Base-by-base conservation (phyloP, 2,797 vertebrate species). In the Diplodus sargus region DNA sequence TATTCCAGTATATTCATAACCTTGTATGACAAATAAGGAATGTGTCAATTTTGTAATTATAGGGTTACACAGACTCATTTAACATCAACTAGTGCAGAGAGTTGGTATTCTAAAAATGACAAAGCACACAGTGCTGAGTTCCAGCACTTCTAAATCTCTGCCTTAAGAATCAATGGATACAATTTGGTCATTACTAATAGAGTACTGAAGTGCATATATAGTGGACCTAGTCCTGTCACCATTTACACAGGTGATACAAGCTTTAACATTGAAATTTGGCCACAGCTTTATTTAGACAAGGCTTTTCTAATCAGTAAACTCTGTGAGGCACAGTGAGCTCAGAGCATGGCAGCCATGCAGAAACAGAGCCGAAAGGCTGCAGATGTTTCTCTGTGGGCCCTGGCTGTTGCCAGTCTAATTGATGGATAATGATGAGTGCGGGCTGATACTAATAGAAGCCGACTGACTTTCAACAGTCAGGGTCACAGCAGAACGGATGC, bases 351-450 rank as follows among this genome's bases (percentile, higher is more conserved):
- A 78, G 70, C 83, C 61, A 42, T 60, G 60, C 64, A 74, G 47
- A 67, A 63, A 70, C 66, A 70, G 78, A 79, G 92, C 93, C 91
- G 79, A 89, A 75, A 92, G 92, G 90, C 84, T 94, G 73, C 93
- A 94, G 92, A 94, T 94, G 92, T 92, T 94, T 79, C 79, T 91
- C 93, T 84, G 70, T 85, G 86, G 88, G 90, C 87, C 52, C 77
- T 72, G 88, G 82, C 87, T 74, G 87, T 77, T 91, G 87, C 78
- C 85, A 86, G 83, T 89, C 86, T 93, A 94, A 94, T 92, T 94
- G 93, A 93, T 91, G 86, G 82, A 87, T 93, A 92, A 90, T 93
- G 91, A 94, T 87, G 81, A 88, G 87, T 51, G 34, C 49, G 45
- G 83, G 79, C 79, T 94, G 93, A 95, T 91, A 78, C 83, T 94